These are phyloP conservation scores for Oncopeltus fasciatus DNA, from an alignment of 1,140 invertebrate genomes.

Conservation along the genomic window DNA sequence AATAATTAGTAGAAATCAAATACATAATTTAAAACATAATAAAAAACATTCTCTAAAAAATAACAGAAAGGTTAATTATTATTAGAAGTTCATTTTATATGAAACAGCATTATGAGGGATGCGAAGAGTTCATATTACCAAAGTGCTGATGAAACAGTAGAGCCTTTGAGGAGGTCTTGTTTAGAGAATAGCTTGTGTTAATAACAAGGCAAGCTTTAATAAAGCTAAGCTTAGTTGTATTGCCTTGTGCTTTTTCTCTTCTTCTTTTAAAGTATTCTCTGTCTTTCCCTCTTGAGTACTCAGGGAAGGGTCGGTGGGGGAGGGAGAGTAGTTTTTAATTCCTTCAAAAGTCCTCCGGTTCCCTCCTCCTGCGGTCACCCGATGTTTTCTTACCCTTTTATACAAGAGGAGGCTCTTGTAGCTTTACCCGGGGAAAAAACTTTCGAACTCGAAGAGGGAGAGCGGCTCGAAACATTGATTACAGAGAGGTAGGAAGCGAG, in stretches of 20 bases:
- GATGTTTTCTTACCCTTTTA: neutral
- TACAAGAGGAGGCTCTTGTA: neutral
- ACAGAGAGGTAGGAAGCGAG: too few relatives aligned
- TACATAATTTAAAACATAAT: too few relatives aligned
- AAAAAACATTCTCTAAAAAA: neutral
- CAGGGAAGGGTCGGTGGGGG: too few relatives aligned
- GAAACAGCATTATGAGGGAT: neutral
- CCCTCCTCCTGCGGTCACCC: neutral
- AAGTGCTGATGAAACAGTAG: conserved; percentile 1
- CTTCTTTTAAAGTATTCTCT: neutral
- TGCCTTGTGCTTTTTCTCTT: neutral
- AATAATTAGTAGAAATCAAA: too few relatives aligned
- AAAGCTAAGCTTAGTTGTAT: conserved; percentile 6
- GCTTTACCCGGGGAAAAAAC: too few relatives aligned
- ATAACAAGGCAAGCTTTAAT: conserved; percentile 4
- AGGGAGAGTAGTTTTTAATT: conserved; percentile 1
- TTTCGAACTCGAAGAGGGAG: too few relatives aligned
- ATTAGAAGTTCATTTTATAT: neutral
- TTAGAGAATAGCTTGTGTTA: conserved; percentile 5
- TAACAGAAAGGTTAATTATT: neutral
- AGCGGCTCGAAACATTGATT: too few relatives aligned
- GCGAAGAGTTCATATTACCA: conserved; percentile 1
- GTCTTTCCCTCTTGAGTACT: neutral
- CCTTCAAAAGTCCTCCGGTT: neutral
- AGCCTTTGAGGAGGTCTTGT: neutral